Evolutionary conservation across 2,888 invertebrate species (phyloP).

Genomic region (Drosophila picticornis): DNA sequence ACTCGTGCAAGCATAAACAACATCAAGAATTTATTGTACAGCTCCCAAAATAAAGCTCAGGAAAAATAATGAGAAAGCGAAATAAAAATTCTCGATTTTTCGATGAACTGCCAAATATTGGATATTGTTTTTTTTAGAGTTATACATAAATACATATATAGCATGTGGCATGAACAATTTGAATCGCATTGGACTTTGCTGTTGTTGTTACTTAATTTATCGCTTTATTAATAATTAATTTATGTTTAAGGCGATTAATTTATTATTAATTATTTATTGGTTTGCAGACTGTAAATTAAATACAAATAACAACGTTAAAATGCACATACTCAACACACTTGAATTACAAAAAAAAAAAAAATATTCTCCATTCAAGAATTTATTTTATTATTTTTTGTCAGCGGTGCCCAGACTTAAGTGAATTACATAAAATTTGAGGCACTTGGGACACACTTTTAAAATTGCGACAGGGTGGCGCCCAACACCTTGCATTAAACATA

Average conservation of each 20-base stretch:
- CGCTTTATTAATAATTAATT: conserved; percentile 51
- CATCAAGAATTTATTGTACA: conserved; percentile 71
- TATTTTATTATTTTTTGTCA: conserved; percentile 1
- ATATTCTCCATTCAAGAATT: conserved; percentile 28
- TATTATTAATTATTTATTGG: conserved; percentile 40
- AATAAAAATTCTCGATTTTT: conserved; percentile 26
- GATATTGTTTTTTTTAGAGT: not conserved
- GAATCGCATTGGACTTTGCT: conserved; percentile 2
- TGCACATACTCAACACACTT: conserved; percentile 4
- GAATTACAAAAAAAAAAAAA: conserved; percentile 17
- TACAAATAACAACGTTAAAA: not conserved
- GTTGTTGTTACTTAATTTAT: conserved; percentile 28
- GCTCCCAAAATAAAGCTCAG: conserved; percentile 20
- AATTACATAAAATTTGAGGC: conserved; percentile 31
- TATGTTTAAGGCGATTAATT: conserved; percentile 5
- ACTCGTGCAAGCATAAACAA: conserved; percentile 56
- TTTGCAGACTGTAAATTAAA: not conserved
- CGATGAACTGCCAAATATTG: conserved; percentile 42
- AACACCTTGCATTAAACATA: conserved; percentile 60
- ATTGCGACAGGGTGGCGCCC: conserved; percentile 29
- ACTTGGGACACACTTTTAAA: conserved; percentile 61
- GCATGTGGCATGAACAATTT: not conserved
- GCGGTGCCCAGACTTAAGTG: conserved; percentile 18
- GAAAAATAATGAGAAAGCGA: conserved; percentile 4
- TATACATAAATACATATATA: not conserved